A percentile compares a stretch with the other conserved stretches of the same genome.
Conservation (phyloP, 1,140 invertebrate genomes). For the Meloidogyne floridensis region DNA sequence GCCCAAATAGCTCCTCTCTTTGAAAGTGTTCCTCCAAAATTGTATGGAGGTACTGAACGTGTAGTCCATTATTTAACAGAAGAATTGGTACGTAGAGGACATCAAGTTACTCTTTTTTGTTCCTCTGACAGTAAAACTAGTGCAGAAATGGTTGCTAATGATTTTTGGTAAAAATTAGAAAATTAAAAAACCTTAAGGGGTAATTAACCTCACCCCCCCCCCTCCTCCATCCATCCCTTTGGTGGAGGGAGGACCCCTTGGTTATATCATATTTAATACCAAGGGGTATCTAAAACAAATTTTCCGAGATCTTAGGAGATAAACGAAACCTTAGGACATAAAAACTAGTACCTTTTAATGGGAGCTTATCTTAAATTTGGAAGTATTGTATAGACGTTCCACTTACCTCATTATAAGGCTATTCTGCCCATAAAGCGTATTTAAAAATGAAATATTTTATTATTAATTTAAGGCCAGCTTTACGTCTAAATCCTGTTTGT, state of each 20-base stretch:
- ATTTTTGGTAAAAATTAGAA: constrained; percentile 1
- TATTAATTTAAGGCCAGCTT: background rate
- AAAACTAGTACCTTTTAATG: too few relatives aligned
- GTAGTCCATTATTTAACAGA: constrained; percentile 26
- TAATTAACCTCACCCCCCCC: too few relatives aligned
- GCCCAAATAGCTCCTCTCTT: constrained; percentile 51
- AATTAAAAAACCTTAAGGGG: background rate
- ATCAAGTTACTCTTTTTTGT: constrained; percentile 26
- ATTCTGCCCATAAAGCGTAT: too few relatives aligned
- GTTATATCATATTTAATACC: too few relatives aligned
- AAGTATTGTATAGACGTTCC: too few relatives aligned
- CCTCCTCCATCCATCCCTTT: too few relatives aligned
- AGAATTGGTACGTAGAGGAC: constrained; percentile 22
- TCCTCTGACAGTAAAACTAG: background rate
- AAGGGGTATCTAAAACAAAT: too few relatives aligned
- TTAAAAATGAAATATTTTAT: background rate
- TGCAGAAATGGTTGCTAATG: constrained; percentile 9
- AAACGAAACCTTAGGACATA: too few relatives aligned
- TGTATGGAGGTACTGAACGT: constrained; percentile 34
- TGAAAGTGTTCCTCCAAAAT: constrained; percentile 42
- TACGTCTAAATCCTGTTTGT: constrained; percentile 12
- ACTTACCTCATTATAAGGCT: too few relatives aligned
- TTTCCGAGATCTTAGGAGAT: too few relatives aligned
- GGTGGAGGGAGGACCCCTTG: too few relatives aligned
- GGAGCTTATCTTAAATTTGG: too few relatives aligned